A percentile compares a stretch with the other conserved stretches of the same genome.
Conservation (phyloP, 2,888 invertebrate species). For the Trissoscelio sp. region DNA sequence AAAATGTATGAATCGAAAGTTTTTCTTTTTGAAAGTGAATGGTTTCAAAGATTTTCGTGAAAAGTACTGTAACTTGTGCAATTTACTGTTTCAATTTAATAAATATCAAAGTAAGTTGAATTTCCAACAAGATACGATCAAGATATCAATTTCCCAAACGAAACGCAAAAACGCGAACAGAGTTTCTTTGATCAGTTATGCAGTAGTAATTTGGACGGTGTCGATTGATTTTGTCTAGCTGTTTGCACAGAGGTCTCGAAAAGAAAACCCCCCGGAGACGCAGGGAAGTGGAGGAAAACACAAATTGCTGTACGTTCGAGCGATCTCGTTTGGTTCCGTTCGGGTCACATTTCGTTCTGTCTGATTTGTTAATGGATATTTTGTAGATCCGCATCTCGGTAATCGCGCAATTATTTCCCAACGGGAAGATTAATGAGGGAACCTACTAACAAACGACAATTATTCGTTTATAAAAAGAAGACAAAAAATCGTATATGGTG, state of each 20-base stretch:
- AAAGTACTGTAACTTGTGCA: no score
- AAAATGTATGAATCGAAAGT: no score
- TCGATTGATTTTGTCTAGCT: conserved; percentile 49
- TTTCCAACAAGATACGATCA: no score
- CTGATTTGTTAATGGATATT: conserved; percentile 79
- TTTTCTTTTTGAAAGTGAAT: no score
- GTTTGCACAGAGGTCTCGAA: conserved; percentile 13
- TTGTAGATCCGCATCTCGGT: conserved; percentile 70
- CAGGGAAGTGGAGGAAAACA: conserved; percentile 23
- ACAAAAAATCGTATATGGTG: no score
- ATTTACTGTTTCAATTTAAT: no score
- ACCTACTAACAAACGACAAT: conserved; percentile 41
- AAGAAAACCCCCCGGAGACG: no score
- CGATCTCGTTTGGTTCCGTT: conserved; percentile 53
- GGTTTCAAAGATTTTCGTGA: no score
- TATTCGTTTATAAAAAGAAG: conserved; percentile 23
- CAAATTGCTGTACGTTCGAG: conserved; percentile 55
- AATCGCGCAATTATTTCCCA: conserved; percentile 49
- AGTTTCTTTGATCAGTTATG: no score
- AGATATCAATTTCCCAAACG: no score
- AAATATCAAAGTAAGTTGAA: no score
- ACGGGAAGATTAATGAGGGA: conserved; percentile 43
- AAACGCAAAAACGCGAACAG: no score
- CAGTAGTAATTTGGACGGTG: background rate
- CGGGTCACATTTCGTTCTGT: conserved; percentile 70